Evolutionary conservation across 2,888 invertebrate species (phyloP), one percentile per base, ranked within the genome.

Genomic region (Molorchus minor): DNA sequence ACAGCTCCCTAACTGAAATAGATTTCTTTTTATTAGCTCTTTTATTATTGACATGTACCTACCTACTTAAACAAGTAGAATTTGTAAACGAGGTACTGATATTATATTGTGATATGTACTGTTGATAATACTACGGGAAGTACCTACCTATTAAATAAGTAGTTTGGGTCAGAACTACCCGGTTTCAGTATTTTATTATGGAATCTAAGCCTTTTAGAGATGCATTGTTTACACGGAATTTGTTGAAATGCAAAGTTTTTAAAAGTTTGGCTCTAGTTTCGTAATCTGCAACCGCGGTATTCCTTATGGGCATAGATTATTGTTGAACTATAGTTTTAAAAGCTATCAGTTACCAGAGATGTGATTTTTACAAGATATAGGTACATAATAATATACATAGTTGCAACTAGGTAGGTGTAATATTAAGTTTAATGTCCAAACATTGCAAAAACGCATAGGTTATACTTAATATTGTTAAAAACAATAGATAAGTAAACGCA

Each of bases 1-100:
- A n/a, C n/a, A n/a, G n/a, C n/a, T n/a, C n/a, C n/a, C n/a, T n/a
- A n/a, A n/a, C n/a, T 15, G 16, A 15, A 36, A 36, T 43, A 43
- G 43, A 19, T 20, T 25, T 44, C 21, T 47, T 47, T 19, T 47
- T 47, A 35, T 47, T 47, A 47, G 47, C 47, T 47, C 47, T 36
- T 36, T 36, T 13, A 21, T 15, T 47, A 47, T 19, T 12, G 33
- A 12, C 12, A 33, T 33, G 25, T 25, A 25, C 25, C n/a, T 7
- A n/a, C 12, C 10, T n/a, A 33, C 12, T 33, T 3, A n/a, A 33
- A n/a, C 3, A 7, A 5, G 12, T 33, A 33, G 12, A 5, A 33
- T n/a, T n/a, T 33, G 33, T 33, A 33, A n/a, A 33, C 25, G 33
- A 33, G 33, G 33, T 33, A 33, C 33, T 33, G 33, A 33, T n/a